Evolutionary conservation across 2,113 vertebrate species (phyloP), one percentile per base, ranked within the genome.

Genomic region (Vulpes lagopus): DNA sequence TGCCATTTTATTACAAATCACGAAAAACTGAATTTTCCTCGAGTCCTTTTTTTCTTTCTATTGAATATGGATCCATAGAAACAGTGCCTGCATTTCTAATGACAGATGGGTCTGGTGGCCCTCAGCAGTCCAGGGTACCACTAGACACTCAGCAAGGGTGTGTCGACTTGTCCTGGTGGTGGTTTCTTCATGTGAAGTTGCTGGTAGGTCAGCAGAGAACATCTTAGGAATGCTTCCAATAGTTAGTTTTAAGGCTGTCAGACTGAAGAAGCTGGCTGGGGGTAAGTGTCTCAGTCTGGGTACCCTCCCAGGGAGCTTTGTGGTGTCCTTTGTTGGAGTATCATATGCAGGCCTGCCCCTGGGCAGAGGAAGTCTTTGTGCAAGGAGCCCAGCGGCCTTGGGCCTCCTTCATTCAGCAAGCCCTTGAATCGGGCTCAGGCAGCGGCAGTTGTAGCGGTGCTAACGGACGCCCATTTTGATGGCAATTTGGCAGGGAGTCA

Each of bases 401-500:
- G 83, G 85, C 88, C 69, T 90, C 83, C 71, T 89, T 64, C 95
- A 20, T 91, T 35, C 71, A 79, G 9, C 69, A 71, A 96, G 92
- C 10, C 32, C 64, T 83, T 32, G 73, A 94, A 49, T 96, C 12
- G 2, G 30, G 32, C 84, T 7, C 35, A 22, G 27, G 27, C 81
- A 38, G 94, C 10, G 20, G 88, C 60, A 32, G 25, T 85, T n/a
- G 51, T 19, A 60, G 74, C 64, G 49, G 64, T 3, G 60, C 96
- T 94, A 65, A 91, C 1, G 93, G 97, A 84, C 3, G 83, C 97
- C 94, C 97, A 71, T 96, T 94, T 94, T 93, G 97, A 97, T 98
- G 96, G 93, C 97, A 97, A 1, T 96, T 97, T 98, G 98, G 98
- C 98, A 97, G 93, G 82, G 74, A 96, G 91, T 98, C 98, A 98